Conservation (phyloP, 2,888 invertebrate species). For the Xestia sexstrigata region DNA sequence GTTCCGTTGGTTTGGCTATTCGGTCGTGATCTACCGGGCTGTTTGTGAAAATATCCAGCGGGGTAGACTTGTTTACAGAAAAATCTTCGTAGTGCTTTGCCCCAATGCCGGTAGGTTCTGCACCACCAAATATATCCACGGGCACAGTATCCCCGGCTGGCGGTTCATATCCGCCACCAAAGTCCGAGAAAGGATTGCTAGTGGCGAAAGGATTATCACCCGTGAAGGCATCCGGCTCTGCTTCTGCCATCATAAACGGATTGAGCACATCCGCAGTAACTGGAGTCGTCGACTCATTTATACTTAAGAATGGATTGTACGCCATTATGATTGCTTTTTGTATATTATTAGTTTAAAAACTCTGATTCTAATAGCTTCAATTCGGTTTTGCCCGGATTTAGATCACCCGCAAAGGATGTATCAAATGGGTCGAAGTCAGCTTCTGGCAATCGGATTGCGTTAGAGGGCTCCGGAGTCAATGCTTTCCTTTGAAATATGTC, state of each 20-base stretch:
- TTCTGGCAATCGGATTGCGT: slow-evolving; percentile 74
- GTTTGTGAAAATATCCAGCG: slow-evolving; percentile 74
- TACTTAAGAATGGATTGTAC: slow-evolving; percentile 95
- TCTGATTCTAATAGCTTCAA: slow-evolving; percentile 95
- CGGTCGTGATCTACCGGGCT: slow-evolving; percentile 71
- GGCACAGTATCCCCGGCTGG: slow-evolving; percentile 84
- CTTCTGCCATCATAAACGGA: slow-evolving; percentile 92
- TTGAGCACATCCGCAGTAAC: slow-evolving; percentile 90
- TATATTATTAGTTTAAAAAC: slow-evolving; percentile 81
- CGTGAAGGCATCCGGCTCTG: slow-evolving; percentile 74
- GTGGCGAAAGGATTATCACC: slow-evolving; percentile 94
- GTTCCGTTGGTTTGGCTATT: slow-evolving; percentile 82
- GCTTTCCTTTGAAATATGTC: slow-evolving; percentile 93
- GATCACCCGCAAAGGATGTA: slow-evolving; percentile 94
- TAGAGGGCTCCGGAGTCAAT: slow-evolving; percentile 92
- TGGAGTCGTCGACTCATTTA: slow-evolving; percentile 91
- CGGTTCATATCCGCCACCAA: slow-evolving; percentile 84
- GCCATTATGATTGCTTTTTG: slow-evolving; percentile 89
- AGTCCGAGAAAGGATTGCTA: slow-evolving; percentile 93
- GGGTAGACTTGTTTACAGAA: slow-evolving; percentile 59
- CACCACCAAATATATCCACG: slow-evolving; percentile 83
- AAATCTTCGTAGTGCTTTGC: slow-evolving; percentile 81
- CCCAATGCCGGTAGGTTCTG: slow-evolving; percentile 79
- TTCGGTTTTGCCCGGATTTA: slow-evolving; percentile 95
- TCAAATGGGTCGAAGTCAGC: slow-evolving; percentile 95